Evolutionary conservation across 2,113 vertebrate species (phyloP), one percentile per base, ranked within the genome.

Genomic region (Murina feae): DNA sequence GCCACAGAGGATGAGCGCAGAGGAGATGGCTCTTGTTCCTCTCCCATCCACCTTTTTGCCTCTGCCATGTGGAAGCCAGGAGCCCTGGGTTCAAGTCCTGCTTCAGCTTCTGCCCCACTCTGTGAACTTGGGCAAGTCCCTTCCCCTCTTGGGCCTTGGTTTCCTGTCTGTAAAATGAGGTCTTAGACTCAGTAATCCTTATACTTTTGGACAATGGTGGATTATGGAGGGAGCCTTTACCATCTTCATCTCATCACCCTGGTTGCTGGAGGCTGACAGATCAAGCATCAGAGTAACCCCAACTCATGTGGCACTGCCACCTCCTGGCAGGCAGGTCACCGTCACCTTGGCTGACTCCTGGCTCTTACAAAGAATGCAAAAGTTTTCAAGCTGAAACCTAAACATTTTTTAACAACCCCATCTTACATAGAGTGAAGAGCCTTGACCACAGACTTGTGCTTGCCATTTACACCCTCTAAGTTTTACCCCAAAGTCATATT

Each of bases 101-200:
- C 51, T 55, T 69, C 86, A 25, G 25, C 25, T 74, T 72, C 83
- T 85, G 47, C 23, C 20, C 39, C 39, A 35, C 37, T 60, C 30
- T 32, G 49, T 86, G 42, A 82, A 66, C 49, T 72, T 79, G 37
- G 72, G 49, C 68, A 80, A 79, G 47, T 42, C n/a, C 42, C 14
- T 83, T 93, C 28, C 11, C 21, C 35, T 47, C 55, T 53, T 58
- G 18, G 28, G 17, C 32, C 42, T 90, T 72, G 60, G 47, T 88
- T 92, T 69, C 63, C 78, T 69, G 3, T 76, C 32, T 83, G 28
- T 58, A 44, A 95, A 91, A 55, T 58, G 68, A 60, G 20, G 23
- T 51, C 30, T 76, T 90, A 32, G 47, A 76, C 44, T 90, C 74
- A 5, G 51, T 35, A 55, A 71, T 30, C 65, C 35, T 71, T 76